Evolutionary conservation across 2,888 invertebrate species (phyloP), one percentile per base, ranked within the genome.

Genomic region (Mesopsocus fuscifrons): DNA sequence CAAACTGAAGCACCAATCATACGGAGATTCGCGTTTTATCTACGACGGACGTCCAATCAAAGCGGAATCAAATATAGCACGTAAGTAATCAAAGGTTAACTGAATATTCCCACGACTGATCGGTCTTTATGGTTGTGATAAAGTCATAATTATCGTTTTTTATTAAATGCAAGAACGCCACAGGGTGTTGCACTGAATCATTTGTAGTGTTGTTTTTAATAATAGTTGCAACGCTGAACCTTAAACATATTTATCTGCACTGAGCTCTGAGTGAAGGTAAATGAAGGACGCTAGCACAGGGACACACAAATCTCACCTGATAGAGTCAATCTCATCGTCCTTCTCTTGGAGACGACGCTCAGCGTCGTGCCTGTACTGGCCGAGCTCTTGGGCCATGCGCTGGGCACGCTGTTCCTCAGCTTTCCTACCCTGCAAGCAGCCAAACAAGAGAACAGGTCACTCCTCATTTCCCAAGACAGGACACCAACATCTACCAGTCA

Each of bases 281-380:
- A n/a, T n/a, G n/a, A n/a, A n/a, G n/a, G n/a, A n/a, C n/a, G n/a
- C n/a, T n/a, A n/a, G n/a, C n/a, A n/a, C n/a, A n/a, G n/a, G n/a
- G n/a, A n/a, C n/a, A n/a, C n/a, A n/a, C n/a, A n/a, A n/a, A n/a
- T n/a, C n/a, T 79, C 65, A 95, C 95, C 94, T 91, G 62, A 95
- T 85, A 54, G 77, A 70, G 68, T 98, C 97, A 59, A 98, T 80
- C 69, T 98, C 97, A 62, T 98, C 97, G 55, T 97, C 97, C 75
- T 97, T 97, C 71, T 95, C 94, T 53, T 83, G 79, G 56, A 98
- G 72, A 58, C 95, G 84, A 63, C 88, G 88, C 67, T 98, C 98
- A 59, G 88, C 85, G 57, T 98, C 97, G 62, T 91, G 87, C 57
- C 94, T 85, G 72, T 89, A 84, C 65, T 84, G 85, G 53, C 80